These are phyloP conservation scores for Cheilosia soror DNA, from an alignment of 2,888 invertebrate species.

Conservation along the genomic window DNA sequence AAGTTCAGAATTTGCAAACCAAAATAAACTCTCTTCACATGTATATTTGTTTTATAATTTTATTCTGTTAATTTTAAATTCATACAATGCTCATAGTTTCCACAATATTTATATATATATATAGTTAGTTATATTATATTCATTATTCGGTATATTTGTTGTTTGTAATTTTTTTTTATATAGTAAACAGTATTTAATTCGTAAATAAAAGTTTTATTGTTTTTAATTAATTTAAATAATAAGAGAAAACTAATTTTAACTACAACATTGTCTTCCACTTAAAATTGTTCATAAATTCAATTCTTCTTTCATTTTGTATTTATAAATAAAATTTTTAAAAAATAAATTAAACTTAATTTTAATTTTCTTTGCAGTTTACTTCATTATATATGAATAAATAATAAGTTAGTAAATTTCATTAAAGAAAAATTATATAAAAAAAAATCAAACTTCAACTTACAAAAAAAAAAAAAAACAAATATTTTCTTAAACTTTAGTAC, in stretches of 20 bases:
- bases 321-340: conserved; percentile 14
- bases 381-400: conserved; percentile 63
- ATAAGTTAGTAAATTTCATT: conserved; percentile 62
- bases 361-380: conserved; percentile 39
- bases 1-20: conserved; percentile 14
- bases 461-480: conserved; percentile 13
- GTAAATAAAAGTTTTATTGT: neutral
- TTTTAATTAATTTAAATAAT: conserved; percentile 27
- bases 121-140: conserved; percentile 58
- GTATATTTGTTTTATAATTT: conserved; percentile 35
- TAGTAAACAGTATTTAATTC: conserved; percentile 39
- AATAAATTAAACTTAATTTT: conserved; percentile 62
- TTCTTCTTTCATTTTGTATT: conserved; percentile 7
- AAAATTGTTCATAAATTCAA: conserved; percentile 46
- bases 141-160: conserved; percentile 55
- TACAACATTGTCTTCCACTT: conserved; percentile 42
- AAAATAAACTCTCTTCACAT: conserved; percentile 46
- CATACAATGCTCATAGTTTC: conserved; percentile 59
- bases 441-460: conserved; percentile 51
- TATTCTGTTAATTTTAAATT: conserved; percentile 62
- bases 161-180: conserved; percentile 29
- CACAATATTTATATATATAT: conserved; percentile 71
- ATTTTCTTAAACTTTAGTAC: conserved; percentile 50
- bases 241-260: conserved; percentile 28
- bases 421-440: conserved; percentile 28